Evolutionary conservation across 2,797 vertebrate species (phyloP).

Genomic region (Anguilla obscura): DNA sequence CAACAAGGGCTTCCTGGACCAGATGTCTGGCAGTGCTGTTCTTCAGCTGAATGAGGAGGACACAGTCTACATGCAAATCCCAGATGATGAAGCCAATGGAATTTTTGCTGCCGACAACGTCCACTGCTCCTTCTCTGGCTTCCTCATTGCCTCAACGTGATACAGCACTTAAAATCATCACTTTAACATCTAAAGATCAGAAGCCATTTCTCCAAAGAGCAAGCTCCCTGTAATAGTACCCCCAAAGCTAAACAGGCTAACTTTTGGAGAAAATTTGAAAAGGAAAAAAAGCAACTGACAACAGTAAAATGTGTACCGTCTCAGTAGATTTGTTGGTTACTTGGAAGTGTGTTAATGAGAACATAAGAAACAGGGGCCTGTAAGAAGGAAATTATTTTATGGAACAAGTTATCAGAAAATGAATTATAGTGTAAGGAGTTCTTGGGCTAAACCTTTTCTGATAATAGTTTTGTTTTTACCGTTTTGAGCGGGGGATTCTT

Average conservation of each 20-base stretch:
- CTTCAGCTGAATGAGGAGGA: constrained; percentile 90
- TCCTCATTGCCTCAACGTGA: constrained; percentile 91
- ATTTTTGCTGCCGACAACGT: constrained; percentile 95
- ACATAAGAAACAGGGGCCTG: constrained; percentile 74
- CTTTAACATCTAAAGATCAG: constrained; percentile 68
- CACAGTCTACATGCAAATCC: constrained; percentile 93
- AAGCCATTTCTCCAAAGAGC: constrained; percentile 72
- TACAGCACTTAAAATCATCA: constrained; percentile 64
- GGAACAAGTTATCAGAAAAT: constrained; percentile 76
- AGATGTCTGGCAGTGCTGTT: constrained; percentile 94
- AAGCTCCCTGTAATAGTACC: constrained; percentile 63
- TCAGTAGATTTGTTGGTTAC: constrained; percentile 41
- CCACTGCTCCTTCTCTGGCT: constrained; percentile 98
- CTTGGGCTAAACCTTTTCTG: constrained; percentile 67
- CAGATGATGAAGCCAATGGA: constrained; percentile 89
- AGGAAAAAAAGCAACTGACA: background rate
- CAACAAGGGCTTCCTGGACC: constrained; percentile 94
- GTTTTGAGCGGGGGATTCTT: constrained; percentile 66
- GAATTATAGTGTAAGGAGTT: constrained; percentile 67
- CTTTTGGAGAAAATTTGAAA: constrained; percentile 17
- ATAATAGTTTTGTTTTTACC: constrained; percentile 63
- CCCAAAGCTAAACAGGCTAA: constrained; percentile 62
- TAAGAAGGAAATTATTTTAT: constrained; percentile 79
- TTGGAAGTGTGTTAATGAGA: constrained; percentile 71
- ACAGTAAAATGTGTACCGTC: background rate